A percentile compares a stretch with the other conserved stretches of the same genome.
These are phyloP conservation scores for Hetaerina americana DNA, from an alignment of 1,140 invertebrate genomes.

Conservation along the genomic window DNA sequence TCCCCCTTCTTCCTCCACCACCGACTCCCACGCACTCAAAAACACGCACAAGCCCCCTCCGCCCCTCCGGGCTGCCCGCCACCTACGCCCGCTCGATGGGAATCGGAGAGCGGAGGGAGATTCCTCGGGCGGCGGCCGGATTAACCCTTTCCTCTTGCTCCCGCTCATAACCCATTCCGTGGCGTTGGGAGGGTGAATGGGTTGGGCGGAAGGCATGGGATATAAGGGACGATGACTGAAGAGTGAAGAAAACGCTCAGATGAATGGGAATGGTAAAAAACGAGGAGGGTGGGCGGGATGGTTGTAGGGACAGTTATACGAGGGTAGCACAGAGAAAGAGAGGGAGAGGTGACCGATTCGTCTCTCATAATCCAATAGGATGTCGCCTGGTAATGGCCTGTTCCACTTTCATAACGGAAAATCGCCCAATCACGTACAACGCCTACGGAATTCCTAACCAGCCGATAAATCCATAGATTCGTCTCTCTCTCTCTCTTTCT, in stretches of 20 bases:
- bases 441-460: background rate
- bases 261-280: no score
- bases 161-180: background rate
- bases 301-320: no score
- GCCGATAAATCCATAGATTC: background rate
- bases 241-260: no score
- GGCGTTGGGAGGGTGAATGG: no score
- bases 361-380: background rate
- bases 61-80: background rate
- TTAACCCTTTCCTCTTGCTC: background rate
- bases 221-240: no score
- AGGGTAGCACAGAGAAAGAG: background rate
- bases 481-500: no score
- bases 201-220: no score
- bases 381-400: background rate
- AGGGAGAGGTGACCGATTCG: background rate
- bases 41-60: background rate
- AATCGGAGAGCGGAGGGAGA: no score
- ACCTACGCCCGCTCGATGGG: no score
- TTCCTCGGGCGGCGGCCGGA: no score
- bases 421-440: background rate
- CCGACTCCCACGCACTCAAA: background rate
- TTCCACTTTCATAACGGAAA: background rate
- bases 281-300: no score
- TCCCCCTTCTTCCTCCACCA: background rate